A percentile compares a stretch with the other conserved stretches of the same genome.
Evolutionary conservation across 1,140 invertebrate genomes (phyloP).

Genomic region (Eupeodes corollae): DNA sequence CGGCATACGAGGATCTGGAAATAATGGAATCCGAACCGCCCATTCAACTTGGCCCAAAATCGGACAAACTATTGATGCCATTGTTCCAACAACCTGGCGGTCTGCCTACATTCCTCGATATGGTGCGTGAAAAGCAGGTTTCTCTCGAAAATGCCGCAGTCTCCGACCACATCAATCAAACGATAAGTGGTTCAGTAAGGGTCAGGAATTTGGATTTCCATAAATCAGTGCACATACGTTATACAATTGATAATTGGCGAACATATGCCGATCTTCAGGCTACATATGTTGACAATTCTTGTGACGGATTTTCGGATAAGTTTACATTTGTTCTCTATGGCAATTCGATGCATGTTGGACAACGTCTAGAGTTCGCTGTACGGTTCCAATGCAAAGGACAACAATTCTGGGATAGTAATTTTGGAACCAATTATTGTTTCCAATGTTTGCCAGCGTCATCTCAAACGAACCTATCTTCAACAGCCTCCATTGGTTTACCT

Average conservation of each 20-base stretch:
- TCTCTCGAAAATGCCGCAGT: slow-evolving; percentile 76
- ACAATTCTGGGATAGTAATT: slow-evolving; percentile 86
- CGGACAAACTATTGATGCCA: slow-evolving; percentile 51
- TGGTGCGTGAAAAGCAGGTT: slow-evolving; percentile 58
- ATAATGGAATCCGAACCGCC: slow-evolving; percentile 36
- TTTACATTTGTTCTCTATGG: slow-evolving; percentile 70
- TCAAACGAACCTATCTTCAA: slow-evolving; percentile 17
- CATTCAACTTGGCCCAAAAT: slow-evolving; percentile 38
- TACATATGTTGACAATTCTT: slow-evolving; percentile 74
- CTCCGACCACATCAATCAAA: slow-evolving; percentile 54
- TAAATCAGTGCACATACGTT: slow-evolving; percentile 79
- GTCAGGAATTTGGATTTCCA: slow-evolving; percentile 86
- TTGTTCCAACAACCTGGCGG: slow-evolving; percentile 75
- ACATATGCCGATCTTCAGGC: slow-evolving; percentile 71
- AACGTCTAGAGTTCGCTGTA: slow-evolving; percentile 68
- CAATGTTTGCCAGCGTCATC: slow-evolving; percentile 53
- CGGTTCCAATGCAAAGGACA: slow-evolving; percentile 69
- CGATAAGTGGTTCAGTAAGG: slow-evolving; percentile 74
- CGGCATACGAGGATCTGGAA: slow-evolving; percentile 63
- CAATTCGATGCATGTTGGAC: slow-evolving; percentile 57
- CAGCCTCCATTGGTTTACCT: slow-evolving; percentile 12
- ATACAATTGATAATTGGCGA: slow-evolving; percentile 76
- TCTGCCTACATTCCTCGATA: slow-evolving; percentile 63
- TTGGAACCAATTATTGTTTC: slow-evolving; percentile 73
- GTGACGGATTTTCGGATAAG: slow-evolving; percentile 85